phyloP scores from a whole-genome alignment of 2,113 vertebrate genomes.

The Catharus fuscescens region DNA sequence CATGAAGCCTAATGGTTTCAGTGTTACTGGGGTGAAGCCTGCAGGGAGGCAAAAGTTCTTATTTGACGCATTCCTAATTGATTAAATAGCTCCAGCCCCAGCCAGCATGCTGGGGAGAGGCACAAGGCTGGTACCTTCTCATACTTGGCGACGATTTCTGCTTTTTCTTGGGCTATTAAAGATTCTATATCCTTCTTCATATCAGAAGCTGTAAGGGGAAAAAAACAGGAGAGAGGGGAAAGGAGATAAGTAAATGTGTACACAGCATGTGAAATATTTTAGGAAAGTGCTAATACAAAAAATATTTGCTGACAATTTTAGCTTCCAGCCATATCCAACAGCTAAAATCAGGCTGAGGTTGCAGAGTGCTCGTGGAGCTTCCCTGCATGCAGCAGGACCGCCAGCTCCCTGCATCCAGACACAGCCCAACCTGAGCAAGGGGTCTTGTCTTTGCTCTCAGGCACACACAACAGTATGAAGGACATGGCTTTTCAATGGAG shows the following conservation, averaged over 20 bases:
- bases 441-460: neutral
- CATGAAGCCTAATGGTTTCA: neutral
- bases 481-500: rapidly evolving
- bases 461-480: neutral
- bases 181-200: conserved; percentile 94
- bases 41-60: neutral
- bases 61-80: neutral
- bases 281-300: neutral
- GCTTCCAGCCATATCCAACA: neutral
- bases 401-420: neutral
- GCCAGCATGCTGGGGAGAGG: neutral
- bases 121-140: conserved; percentile 77
- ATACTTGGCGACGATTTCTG: conserved; percentile 90
- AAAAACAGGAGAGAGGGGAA: neutral
- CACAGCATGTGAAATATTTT: neutral
- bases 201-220: conserved; percentile 80
- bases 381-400: neutral
- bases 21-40: rapidly evolving
- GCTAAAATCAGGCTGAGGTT: neutral
- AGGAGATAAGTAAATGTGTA: neutral
- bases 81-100: neutral
- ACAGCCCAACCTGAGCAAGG: neutral
- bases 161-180: conserved; percentile 87
- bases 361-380: rapidly evolving
- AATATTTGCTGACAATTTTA: neutral